Evolutionary conservation across 2,797 vertebrate species (phyloP).

Genomic region (Eulemur albifrons): DNA sequence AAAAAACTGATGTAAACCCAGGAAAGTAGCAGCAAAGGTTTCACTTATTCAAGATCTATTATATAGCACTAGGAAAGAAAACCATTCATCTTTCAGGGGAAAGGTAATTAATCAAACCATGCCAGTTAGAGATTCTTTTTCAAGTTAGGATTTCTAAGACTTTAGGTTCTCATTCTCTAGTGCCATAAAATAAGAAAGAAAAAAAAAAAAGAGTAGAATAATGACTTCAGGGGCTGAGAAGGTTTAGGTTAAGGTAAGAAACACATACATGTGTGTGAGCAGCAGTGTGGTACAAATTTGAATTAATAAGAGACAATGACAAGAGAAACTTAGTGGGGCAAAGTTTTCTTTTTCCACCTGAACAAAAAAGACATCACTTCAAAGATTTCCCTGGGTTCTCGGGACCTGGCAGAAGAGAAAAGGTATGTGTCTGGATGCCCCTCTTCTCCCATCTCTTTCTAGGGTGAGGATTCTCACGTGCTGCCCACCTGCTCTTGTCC

Average conservation of each 20-base stretch:
- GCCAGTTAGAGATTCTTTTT: conserved; percentile 43
- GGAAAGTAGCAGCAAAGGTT: conserved; percentile 66
- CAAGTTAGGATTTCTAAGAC: conserved; percentile 57
- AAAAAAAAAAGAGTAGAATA: background rate
- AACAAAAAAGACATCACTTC: background rate
- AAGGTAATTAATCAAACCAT: conserved; percentile 18
- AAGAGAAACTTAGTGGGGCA: background rate
- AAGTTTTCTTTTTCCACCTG: background rate
- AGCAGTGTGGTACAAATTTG: background rate
- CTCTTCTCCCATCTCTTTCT: background rate
- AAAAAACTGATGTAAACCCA: conserved; percentile 53
- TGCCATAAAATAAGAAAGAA: background rate
- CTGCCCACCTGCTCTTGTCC: background rate
- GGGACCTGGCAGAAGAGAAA: background rate
- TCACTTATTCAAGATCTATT: conserved; percentile 39
- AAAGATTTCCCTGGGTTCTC: background rate
- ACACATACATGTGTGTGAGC: background rate
- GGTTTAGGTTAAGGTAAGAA: conserved; percentile 1
- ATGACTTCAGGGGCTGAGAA: background rate
- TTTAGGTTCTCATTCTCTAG: conserved; percentile 53
- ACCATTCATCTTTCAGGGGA: background rate
- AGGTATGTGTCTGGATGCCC: background rate
- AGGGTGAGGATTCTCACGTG: background rate
- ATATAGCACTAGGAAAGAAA: conserved; percentile 47
- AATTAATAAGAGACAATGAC: background rate